phyloP scores from a whole-genome alignment of 1,140 invertebrate species.

The Cotesia glomerata region DNA sequence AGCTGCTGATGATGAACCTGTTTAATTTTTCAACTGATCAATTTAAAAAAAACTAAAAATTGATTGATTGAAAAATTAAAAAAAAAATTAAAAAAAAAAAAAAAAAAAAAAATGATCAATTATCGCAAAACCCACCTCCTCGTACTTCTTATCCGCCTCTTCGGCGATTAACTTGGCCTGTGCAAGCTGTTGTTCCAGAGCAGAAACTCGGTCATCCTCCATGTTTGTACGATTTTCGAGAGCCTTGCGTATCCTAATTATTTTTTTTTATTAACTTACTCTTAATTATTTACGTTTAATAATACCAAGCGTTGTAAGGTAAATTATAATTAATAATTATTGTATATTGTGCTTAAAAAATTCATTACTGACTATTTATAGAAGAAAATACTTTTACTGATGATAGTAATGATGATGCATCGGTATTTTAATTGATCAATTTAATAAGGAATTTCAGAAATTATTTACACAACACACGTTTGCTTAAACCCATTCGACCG shows the following conservation, averaged over 20 bases:
- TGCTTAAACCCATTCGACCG: not conserved
- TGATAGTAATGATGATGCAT: not conserved
- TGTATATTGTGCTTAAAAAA: not conserved
- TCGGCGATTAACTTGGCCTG: slow-evolving; percentile 98
- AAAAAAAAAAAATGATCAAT: slow-evolving; percentile 31
- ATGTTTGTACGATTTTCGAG: slow-evolving; percentile 98
- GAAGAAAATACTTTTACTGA: not conserved
- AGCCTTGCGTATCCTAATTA: slow-evolving; percentile 94
- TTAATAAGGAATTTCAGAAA: slow-evolving; percentile 16
- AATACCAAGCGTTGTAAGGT: slow-evolving; percentile 39
- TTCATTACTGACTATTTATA: not conserved
- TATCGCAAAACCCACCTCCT: slow-evolving; percentile 80
- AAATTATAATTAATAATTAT: not conserved
- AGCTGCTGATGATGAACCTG: slow-evolving; percentile 28
- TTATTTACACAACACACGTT: slow-evolving; percentile 4
- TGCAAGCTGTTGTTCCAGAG: slow-evolving; percentile 92
- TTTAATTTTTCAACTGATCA: slow-evolving; percentile 16
- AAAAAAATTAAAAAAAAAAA: not conserved
- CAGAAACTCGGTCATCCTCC: slow-evolving; percentile 95
- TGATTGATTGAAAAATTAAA: not conserved
- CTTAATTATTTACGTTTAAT: not conserved
- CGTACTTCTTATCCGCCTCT: slow-evolving; percentile 99
- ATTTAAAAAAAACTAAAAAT: not conserved
- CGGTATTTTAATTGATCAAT: slow-evolving; percentile 15
- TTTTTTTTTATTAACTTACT: slow-evolving; percentile 33